Evolutionary conservation across 2,888 invertebrate species (phyloP), one percentile per base, ranked within the genome.

Genomic region (Homarus gammarus): DNA sequence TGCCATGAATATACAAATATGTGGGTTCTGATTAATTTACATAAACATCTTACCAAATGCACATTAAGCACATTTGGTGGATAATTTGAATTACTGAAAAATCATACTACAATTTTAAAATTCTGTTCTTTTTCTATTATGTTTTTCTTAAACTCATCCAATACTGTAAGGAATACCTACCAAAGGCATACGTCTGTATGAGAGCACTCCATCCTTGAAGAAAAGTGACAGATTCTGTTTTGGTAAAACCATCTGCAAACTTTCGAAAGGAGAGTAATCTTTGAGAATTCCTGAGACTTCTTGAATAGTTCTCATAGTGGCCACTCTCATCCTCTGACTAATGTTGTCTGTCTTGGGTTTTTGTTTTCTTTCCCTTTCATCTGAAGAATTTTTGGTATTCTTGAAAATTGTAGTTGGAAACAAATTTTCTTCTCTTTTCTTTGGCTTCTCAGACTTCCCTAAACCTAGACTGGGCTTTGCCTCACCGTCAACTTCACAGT

Each of bases 171-270:
- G 38, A n/a, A 10, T 8, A 87, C 90, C 77, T 56, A 90, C 90
- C 77, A 77, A 31, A 33, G 88, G 87, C 79, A 91, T 82, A 12
- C 90, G 87, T 61, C 91, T 85, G 56, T 82, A 90, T 38, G 91
- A 91, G 5, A 90, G 72, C 27, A 91, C 84, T 31, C 91, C 91
- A 88, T 88, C 88, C 44, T 85, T 91, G 88, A 90, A 91, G 85
- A 90, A 91, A n/a, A 90, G 56, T n/a, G 90, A 84, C 1, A 85
- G 61, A 40, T 85, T 84, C n/a, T 77, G 87, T 31, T 87, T 81
- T 18, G 82, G 70, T 38, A 90, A 49, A 0, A 88, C 88, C 75
- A 90, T 72, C 27, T 88, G 87, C 27, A 90, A 79, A 68, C 85
- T 73, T 51, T 87, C 84, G 6, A 49, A 72, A 6, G 87, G 81